Base-by-base conservation (phyloP, 2,888 invertebrate species). In the Lampropteryx suffumata region DNA sequence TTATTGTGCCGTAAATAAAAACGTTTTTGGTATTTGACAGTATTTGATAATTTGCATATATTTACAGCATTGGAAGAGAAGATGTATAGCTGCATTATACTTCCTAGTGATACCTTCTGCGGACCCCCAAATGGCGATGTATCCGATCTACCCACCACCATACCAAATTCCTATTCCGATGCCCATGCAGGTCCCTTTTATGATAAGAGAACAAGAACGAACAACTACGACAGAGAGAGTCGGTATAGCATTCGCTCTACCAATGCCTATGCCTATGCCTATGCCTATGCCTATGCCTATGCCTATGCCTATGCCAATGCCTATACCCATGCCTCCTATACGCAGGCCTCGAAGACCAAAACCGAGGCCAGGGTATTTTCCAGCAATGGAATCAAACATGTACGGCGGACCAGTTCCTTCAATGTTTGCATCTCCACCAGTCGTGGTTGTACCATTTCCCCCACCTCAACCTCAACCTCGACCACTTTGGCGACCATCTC, bases 251-350 rank as follows among this genome's bases (percentile, higher is more conserved):
- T 26, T 57, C 1, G 43, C 50, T 1, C 26, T 57, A 10, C 57
- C 59, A 8, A 21, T 44, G 11, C 30, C 47, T 0, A 24, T 56
- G 41, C 57, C 50, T 6, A 27, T 55, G 44, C 50, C 34, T 10
- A 28, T 57, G 1, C 41, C 50, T 1, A 26, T 57, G 10, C 57
- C 59, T n/a, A 21, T 44, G 11, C 30, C 47, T 0, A 24, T 56
- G 41, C 57, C 50, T 6, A 27, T 55, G 44, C 73, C 72, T 0
- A 43, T 69, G 50, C 65, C 75, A 2, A 63, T 79, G 11, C 77
- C 76, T 17, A 17, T 17, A 17, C 17, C 17, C 47, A 43, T 42
- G 24, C 85, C 87, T 1, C 79, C 82, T 3, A 14, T 36, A 5
- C 76, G 77, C 1, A 47, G 64, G 29, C 67, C 71, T 4, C 32